Base-by-base conservation (phyloP, 1,140 invertebrate genomes). In the Drosophila pruinosa region DNA sequence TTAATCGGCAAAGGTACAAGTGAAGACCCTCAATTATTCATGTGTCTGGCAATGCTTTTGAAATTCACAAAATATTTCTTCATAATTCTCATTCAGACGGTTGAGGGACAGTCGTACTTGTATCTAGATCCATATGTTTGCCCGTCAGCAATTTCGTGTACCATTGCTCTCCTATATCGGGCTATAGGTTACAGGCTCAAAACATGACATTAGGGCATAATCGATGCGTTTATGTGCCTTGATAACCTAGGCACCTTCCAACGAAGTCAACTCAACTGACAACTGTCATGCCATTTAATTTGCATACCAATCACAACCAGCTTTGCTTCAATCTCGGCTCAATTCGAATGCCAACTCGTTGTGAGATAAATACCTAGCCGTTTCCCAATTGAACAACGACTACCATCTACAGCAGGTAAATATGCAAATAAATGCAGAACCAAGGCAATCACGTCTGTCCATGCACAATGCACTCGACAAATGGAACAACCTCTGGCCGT, bases 341-440 rank as follows among this genome's bases (percentile, higher is more conserved):
- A 64, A 17, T 28, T 4, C 24, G 28, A 26, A 48, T 62, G 14
- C 28, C 45, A 58, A 34, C 14, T 43, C 39, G 58, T 63, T 65
- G 38, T 64, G 67, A 67, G 58, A 62, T 70, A 74, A 69, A 73
- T 73, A 52, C 14, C 47, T 10, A 17, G 21, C 24, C 47, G 22
- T 71, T n/a, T n/a, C n/a, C n/a, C n/a, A n/a, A n/a, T n/a, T n/a
- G n/a, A n/a, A n/a, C n/a, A n/a, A n/a, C n/a, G n/a, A 15, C 54
- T 58, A 57, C 24, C 21, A 41, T 21, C 31, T 52, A 45, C 38
- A 50, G n/a, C 71, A 65, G 39, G 82, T 82, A 78, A 88, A 88
- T 78, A 86, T 88, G 77, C 74, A 86, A 86, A 86, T 88, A 75
- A 78, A 81, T 86, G 74, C 63, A 86, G 70, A 56, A 47, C 28